A percentile compares a stretch with the other conserved stretches of the same genome.
Evolutionary conservation across 2,888 invertebrate genomes (phyloP).

Genomic region (Diarsia brunnea): DNA sequence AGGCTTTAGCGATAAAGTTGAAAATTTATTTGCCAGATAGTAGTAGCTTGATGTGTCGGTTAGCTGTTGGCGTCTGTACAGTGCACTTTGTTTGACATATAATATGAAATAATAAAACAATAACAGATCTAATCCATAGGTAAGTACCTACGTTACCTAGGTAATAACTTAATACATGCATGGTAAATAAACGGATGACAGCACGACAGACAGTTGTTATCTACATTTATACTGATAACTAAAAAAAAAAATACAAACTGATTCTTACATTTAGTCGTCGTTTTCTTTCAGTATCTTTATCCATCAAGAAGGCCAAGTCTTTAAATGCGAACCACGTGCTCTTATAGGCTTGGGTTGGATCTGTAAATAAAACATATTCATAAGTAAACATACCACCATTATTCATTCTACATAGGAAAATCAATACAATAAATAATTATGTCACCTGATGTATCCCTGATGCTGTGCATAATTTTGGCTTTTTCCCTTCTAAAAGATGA

Average conservation of each 20-base stretch:
- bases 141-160: background rate
- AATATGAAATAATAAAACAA: background rate
- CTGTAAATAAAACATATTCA: conserved; percentile 54
- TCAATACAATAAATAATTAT: conserved; percentile 18
- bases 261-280: conserved; percentile 63
- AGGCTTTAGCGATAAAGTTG: too few species aligned
- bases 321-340: conserved; percentile 77
- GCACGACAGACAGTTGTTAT: conserved; percentile 12
- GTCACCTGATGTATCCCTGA: conserved; percentile 58
- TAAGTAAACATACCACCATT: conserved; percentile 9
- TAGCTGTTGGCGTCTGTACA: background rate
- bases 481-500: conserved; percentile 78
- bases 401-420: background rate
- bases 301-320: conserved; percentile 74
- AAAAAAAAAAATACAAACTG: background rate
- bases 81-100: background rate
- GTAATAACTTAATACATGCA: conserved; percentile 10
- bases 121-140: background rate
- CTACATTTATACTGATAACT: conserved; percentile 22
- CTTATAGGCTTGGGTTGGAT: conserved; percentile 59
- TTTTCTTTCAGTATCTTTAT: conserved; percentile 71
- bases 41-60: too few species aligned
- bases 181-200: conserved; percentile 12
- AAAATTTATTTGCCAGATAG: too few species aligned
- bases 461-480: conserved; percentile 68